Conservation (phyloP, 2,113 vertebrate genomes). For the Desmodus rotundus region DNA sequence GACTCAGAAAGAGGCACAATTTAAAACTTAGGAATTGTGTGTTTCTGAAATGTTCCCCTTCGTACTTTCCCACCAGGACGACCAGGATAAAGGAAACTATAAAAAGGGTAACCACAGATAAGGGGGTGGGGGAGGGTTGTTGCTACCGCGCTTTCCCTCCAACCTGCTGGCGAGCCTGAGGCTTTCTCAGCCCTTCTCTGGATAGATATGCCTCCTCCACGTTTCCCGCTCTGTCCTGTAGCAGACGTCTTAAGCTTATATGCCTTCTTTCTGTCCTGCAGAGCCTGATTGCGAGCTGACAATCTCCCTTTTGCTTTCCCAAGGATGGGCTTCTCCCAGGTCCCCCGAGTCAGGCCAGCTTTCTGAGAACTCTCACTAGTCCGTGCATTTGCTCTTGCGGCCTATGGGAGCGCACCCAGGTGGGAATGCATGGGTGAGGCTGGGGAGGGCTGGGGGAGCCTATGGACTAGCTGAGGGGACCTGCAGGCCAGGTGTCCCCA, state of each 20-base stretch:
- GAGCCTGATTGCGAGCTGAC: background rate
- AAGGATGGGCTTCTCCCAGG: background rate
- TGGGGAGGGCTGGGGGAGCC: no score
- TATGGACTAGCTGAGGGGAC: background rate
- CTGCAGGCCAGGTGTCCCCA: background rate
- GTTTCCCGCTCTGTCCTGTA: no score
- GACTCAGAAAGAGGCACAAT: background rate
- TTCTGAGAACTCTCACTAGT: accelerated
- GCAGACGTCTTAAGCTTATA: background rate
- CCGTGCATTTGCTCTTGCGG: accelerated
- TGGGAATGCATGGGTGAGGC: background rate
- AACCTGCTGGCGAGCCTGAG: background rate
- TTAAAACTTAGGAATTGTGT: background rate
- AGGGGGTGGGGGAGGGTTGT: no score
- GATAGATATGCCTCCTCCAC: background rate
- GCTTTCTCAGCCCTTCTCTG: background rate
- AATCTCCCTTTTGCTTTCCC: background rate
- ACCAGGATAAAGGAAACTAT: background rate
- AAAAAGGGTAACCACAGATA: background rate
- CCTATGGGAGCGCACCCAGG: background rate
- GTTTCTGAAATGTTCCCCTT: background rate
- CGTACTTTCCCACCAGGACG: background rate
- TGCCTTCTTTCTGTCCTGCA: background rate
- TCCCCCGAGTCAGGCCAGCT: background rate
- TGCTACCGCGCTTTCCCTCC: no score